Conservation (phyloP, 2,888 invertebrate species). For the Temnothorax unifasciatus region DNA sequence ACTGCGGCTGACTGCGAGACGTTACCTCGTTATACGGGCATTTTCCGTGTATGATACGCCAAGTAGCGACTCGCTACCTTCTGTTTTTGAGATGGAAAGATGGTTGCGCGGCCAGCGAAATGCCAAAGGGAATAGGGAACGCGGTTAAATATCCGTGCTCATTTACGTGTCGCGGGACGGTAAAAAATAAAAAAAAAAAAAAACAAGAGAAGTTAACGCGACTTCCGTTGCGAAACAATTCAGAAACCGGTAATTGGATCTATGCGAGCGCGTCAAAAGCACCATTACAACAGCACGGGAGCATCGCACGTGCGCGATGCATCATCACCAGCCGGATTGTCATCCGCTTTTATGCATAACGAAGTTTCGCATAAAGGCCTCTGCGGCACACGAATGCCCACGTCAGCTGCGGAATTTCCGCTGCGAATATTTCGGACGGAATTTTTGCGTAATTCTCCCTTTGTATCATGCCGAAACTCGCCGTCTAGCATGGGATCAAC, state of each 20-base stretch:
- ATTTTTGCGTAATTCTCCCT: background rate
- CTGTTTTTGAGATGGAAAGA: background rate
- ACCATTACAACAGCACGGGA: slow-evolving; percentile 17
- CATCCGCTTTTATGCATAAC: slow-evolving; percentile 27
- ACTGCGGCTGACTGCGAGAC: background rate
- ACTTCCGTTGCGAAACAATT: slow-evolving; percentile 25
- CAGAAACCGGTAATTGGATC: slow-evolving; percentile 35
- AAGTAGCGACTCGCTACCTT: background rate
- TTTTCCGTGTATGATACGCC: background rate
- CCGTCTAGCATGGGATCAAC: background rate
- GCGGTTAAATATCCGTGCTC: background rate
- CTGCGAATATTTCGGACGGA: slow-evolving; percentile 12
- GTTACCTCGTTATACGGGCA: background rate
- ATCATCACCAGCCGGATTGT: background rate
- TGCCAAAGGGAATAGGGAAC: background rate
- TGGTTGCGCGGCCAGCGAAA: background rate
- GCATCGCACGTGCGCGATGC: background rate
- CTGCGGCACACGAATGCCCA: slow-evolving; percentile 6
- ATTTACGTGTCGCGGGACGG: background rate
- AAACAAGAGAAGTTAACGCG: slow-evolving; percentile 11
- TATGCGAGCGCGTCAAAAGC: slow-evolving; percentile 28
- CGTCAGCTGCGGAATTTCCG: background rate
- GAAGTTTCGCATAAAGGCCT: slow-evolving; percentile 31
- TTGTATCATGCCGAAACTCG: background rate
- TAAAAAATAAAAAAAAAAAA: background rate